phyloP scores from a whole-genome alignment of 2,888 invertebrate species.

The Andrena hattorfiana region DNA sequence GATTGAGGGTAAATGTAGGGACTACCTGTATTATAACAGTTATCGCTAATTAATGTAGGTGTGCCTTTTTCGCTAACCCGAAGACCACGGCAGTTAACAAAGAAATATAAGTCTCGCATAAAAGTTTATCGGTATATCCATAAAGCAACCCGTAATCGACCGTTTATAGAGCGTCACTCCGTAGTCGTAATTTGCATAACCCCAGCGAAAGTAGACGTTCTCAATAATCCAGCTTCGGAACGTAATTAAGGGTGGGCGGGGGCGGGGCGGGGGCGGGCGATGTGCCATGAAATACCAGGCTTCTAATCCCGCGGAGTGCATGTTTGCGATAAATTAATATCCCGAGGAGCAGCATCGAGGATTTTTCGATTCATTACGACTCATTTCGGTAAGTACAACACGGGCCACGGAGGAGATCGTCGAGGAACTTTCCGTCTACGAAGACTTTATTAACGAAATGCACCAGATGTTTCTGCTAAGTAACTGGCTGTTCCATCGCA shows the following conservation, averaged over 20 bases:
- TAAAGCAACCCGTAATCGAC: slow-evolving; percentile 15
- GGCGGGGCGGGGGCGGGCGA: not conserved
- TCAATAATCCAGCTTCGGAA: slow-evolving; percentile 38
- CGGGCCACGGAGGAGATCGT: not conserved
- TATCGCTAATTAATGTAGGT: not conserved
- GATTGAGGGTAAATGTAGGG: too few species aligned
- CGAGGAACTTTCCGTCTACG: slow-evolving; percentile 15
- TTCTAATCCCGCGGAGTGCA: slow-evolving; percentile 50
- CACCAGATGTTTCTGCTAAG: slow-evolving; percentile 22
- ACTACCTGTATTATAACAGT: too few species aligned
- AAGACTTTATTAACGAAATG: slow-evolving; percentile 44
- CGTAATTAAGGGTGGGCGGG: slow-evolving; percentile 26
- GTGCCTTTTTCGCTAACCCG: not conserved
- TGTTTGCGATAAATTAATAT: slow-evolving; percentile 46
- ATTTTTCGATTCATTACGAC: slow-evolving; percentile 49
- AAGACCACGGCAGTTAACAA: slow-evolving; percentile 12
- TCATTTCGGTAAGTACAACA: slow-evolving; percentile 27
- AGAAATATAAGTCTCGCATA: slow-evolving; percentile 20
- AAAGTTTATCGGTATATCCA: slow-evolving; percentile 28
- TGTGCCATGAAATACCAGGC: slow-evolving; percentile 20
- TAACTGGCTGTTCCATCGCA: not conserved
- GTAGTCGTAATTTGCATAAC: slow-evolving; percentile 33
- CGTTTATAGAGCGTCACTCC: not conserved
- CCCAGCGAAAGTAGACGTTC: slow-evolving; percentile 25
- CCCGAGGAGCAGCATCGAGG: slow-evolving; percentile 12